Evolutionary conservation across 2,113 vertebrate genomes (phyloP).

Genomic region (Xenus cinereus): DNA sequence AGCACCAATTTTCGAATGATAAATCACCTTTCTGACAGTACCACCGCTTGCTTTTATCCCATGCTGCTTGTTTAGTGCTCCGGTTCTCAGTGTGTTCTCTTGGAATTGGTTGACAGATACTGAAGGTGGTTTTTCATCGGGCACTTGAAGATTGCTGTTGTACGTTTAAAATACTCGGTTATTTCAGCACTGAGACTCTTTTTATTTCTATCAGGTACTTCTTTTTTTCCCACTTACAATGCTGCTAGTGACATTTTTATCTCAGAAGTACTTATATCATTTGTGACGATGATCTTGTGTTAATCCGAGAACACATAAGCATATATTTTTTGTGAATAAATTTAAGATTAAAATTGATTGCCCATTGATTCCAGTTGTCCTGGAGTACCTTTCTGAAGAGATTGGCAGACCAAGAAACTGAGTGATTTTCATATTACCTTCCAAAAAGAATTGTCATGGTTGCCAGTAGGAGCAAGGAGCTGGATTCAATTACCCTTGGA

Average conservation of each 20-base stretch:
- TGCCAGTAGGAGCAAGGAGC: slow-evolving; percentile 3
- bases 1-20: neutral
- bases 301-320: neutral
- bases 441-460: neutral
- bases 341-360: neutral
- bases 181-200: neutral
- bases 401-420: neutral
- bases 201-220: neutral
- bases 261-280: neutral
- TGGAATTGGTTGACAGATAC: neutral
- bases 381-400: neutral
- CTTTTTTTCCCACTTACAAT: neutral
- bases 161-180: neutral
- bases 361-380: neutral
- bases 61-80: neutral
- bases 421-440: slow-evolving; percentile 44
- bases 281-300: neutral
- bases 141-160: neutral
- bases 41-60: neutral
- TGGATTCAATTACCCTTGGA: slow-evolving; percentile 38
- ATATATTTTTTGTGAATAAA: neutral
- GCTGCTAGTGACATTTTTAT: neutral
- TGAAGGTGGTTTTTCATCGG: neutral
- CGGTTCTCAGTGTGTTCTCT: neutral
- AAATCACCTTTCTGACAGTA: neutral